Conservation (phyloP, 2,113 vertebrate genomes). For the Orycteropus afer region DNA sequence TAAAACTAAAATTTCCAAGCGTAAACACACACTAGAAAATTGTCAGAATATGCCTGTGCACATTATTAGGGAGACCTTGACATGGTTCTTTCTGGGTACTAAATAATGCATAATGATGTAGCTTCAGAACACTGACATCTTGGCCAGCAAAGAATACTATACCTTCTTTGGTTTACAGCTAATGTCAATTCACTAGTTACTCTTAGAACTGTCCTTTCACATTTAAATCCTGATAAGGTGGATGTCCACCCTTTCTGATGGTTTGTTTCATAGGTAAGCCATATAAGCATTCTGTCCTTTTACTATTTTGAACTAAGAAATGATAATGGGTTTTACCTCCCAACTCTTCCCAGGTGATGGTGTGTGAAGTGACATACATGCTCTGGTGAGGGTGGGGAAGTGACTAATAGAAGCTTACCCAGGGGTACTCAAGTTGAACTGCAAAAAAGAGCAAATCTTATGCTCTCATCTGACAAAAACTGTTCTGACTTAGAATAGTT, state of each 20-base stretch:
- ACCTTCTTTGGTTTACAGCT: neutral
- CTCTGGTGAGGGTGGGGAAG: neutral
- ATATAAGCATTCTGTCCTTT: neutral
- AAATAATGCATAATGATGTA: neutral
- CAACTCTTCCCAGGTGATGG: neutral
- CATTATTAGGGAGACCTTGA: conserved; percentile 71
- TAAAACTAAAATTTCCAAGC: conserved; percentile 77
- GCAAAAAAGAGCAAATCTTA: neutral
- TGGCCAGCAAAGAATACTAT: neutral
- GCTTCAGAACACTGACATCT: neutral
- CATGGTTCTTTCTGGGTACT: neutral
- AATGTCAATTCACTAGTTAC: neutral
- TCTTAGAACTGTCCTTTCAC: neutral
- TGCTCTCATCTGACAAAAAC: neutral
- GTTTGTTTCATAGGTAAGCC: neutral
- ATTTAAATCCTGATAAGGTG: neutral
- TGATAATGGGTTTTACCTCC: neutral
- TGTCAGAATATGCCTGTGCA: conserved; percentile 73
- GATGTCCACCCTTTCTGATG: neutral
- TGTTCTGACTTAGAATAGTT: neutral
- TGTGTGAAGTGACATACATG: neutral
- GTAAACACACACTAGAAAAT: conserved; percentile 74
- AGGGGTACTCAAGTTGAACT: neutral
- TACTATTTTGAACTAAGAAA: neutral
- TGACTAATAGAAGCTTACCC: neutral